Percentiles rank a stretch among this genome's conserved stretches.
phyloP scores from a whole-genome alignment of 2,888 invertebrate species.

The Dryocosmus kuriphilus region DNA sequence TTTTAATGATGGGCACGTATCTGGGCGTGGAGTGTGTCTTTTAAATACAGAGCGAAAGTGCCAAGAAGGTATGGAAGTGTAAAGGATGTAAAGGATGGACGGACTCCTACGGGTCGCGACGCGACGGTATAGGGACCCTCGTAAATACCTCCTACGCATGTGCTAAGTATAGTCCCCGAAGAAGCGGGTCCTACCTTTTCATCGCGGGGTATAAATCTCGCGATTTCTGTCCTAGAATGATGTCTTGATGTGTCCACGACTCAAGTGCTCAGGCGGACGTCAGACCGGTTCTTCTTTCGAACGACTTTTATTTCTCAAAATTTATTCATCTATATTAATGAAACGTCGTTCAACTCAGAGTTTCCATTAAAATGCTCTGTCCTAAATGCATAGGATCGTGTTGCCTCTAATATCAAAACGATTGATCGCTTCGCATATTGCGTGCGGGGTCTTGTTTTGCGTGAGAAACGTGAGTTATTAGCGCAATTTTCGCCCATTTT shows the following conservation, averaged over 20 bases:
- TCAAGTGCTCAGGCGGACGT: slow-evolving; percentile 1
- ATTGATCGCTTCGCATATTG: background rate
- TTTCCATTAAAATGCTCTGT: slow-evolving; percentile 22
- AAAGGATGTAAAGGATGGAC: slow-evolving; percentile 48
- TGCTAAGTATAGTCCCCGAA: slow-evolving; percentile 53
- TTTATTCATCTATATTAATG: slow-evolving; percentile 31
- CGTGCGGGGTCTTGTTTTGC: background rate
- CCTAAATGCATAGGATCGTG: too few species aligned
- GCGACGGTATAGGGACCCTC: slow-evolving; percentile 60
- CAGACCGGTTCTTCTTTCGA: slow-evolving; percentile 19
- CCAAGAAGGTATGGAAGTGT: background rate
- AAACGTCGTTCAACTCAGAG: background rate
- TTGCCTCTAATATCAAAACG: too few species aligned
- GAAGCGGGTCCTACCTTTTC: slow-evolving; percentile 58
- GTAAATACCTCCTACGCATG: slow-evolving; percentile 69
- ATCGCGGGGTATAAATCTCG: slow-evolving; percentile 61
- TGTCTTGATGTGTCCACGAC: slow-evolving; percentile 67
- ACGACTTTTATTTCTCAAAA: background rate
- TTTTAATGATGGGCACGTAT: slow-evolving; percentile 35
- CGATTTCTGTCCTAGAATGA: slow-evolving; percentile 63
- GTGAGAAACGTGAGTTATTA: background rate
- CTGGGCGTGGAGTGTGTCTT: slow-evolving; percentile 26
- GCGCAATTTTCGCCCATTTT: background rate
- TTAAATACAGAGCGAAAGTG: slow-evolving; percentile 36
- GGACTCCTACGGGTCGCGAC: slow-evolving; percentile 65